Percentiles rank a stretch among this genome's conserved stretches.
Conservation (phyloP, 35 echinoderm and acorn worm species). For the Stichopus chloronotus region DNA sequence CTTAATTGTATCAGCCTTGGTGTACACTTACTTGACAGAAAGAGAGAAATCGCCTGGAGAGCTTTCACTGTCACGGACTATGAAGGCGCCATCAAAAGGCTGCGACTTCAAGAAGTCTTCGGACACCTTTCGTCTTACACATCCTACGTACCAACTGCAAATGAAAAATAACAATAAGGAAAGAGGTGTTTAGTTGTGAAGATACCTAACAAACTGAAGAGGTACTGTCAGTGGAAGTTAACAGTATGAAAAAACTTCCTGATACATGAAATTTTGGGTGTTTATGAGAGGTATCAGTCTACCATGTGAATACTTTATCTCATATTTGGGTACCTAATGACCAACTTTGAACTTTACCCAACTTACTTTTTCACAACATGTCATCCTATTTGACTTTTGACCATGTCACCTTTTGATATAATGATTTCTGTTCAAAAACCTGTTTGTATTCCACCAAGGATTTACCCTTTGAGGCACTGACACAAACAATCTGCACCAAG, state of each 20-base stretch:
- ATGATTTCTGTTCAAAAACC: too few species aligned
- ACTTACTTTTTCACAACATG: too few species aligned
- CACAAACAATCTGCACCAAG: too few species aligned
- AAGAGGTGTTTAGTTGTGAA: neutral
- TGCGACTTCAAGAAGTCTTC: slow-evolving; percentile 63
- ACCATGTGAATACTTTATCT: too few species aligned
- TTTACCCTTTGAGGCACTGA: too few species aligned
- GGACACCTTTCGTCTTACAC: slow-evolving; percentile 42
- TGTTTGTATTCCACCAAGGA: too few species aligned
- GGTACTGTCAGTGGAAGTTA: neutral
- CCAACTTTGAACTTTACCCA: too few species aligned
- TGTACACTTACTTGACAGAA: slow-evolving; percentile 67
- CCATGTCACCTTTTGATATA: too few species aligned
- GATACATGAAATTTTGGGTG: neutral
- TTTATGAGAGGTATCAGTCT: neutral
- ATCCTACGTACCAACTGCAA: slow-evolving; percentile 62
- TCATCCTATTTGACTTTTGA: too few species aligned
- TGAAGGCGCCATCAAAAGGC: slow-evolving; percentile 48
- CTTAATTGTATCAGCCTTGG: too few species aligned
- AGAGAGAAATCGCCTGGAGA: slow-evolving; percentile 71
- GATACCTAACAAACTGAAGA: neutral
- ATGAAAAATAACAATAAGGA: neutral
- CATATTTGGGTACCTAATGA: too few species aligned
- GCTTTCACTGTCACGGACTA: slow-evolving; percentile 72
- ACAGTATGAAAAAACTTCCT: neutral